phyloP scores from a whole-genome alignment of 2,797 vertebrate genomes.

The Artibeus lituratus region DNA sequence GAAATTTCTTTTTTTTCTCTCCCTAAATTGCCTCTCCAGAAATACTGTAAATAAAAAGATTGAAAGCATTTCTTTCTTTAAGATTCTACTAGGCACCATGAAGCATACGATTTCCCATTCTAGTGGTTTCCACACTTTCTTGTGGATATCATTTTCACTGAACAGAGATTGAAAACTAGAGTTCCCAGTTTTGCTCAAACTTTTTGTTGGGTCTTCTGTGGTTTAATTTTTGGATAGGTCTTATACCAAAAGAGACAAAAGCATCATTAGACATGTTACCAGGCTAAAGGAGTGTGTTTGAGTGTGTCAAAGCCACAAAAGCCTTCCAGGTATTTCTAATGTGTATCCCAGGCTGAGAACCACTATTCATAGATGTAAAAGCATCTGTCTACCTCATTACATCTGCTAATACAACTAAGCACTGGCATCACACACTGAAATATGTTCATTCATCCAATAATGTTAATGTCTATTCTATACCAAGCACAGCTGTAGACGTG shows the following conservation, averaged over 20 bases:
- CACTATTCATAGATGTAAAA: neutral
- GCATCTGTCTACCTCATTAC: neutral
- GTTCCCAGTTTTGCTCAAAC: neutral
- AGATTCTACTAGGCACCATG: neutral
- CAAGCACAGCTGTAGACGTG: neutral
- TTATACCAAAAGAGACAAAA: neutral
- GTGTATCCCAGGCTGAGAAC: neutral
- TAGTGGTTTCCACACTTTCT: neutral
- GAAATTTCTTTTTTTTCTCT: neutral
- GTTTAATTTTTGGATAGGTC: neutral
- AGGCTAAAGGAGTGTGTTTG: neutral
- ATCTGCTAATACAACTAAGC: neutral
- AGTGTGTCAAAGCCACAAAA: too few species aligned
- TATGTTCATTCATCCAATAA: neutral
- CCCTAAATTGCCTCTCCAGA: neutral
- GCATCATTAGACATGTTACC: neutral
- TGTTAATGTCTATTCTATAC: neutral
- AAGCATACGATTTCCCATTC: neutral
- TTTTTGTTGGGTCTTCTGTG: neutral
- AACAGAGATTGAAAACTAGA: neutral
- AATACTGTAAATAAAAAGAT: neutral
- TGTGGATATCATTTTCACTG: conserved; percentile 6
- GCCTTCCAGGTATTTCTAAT: neutral
- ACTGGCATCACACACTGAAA: neutral
- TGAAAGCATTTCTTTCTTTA: neutral